Evolutionary conservation across 35 echinoderm and acorn worm species (phyloP).

Genomic region (Hemicentrotus pulcherrimus): DNA sequence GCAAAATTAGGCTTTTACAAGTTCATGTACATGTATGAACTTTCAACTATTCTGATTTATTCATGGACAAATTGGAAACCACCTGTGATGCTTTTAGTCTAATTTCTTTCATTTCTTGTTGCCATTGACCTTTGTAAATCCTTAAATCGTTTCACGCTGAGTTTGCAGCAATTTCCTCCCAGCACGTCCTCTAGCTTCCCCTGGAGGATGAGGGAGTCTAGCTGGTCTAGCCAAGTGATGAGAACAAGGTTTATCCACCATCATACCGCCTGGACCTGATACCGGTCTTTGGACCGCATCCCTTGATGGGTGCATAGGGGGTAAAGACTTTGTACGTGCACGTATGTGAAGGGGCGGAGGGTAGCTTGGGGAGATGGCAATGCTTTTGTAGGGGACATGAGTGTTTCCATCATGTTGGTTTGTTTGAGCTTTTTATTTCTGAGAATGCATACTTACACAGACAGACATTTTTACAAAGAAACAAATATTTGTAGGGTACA

Average conservation of each 20-base stretch:
- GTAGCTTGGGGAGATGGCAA: not conserved
- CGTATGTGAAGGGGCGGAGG: not conserved
- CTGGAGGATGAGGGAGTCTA: not conserved
- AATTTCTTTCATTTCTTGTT: not conserved
- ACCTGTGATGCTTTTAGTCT: no score
- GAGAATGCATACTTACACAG: no score
- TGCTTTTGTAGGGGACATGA: not conserved
- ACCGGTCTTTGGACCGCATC: not conserved
- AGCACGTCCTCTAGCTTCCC: not conserved
- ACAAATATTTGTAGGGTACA: no score
- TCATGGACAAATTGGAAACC: not conserved
- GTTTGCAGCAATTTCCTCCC: not conserved
- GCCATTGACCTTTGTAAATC: not conserved
- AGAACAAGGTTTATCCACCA: not conserved
- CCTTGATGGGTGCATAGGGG: not conserved
- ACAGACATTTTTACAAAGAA: no score
- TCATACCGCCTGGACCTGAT: not conserved
- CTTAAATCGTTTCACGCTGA: not conserved
- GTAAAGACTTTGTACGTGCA: not conserved
- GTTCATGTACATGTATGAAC: no score
- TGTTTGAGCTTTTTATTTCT: not conserved
- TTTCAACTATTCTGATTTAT: not conserved
- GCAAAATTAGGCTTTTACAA: no score
- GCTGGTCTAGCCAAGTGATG: not conserved
- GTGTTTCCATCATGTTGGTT: not conserved